Evolutionary conservation across 2,797 vertebrate genomes (phyloP).

Genomic region (Psittacula derbiana): DNA sequence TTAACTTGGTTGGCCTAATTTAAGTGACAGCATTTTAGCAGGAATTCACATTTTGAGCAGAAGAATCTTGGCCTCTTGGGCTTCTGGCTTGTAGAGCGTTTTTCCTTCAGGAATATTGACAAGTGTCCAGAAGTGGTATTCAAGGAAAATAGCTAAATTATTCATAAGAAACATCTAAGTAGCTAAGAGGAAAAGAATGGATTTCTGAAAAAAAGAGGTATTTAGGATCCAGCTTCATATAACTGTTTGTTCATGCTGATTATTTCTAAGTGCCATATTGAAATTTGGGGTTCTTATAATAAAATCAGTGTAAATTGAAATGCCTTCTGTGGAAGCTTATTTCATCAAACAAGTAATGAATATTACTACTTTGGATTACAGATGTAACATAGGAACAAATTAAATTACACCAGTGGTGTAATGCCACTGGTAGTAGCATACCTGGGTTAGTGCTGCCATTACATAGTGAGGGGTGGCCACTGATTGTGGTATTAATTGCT

Average conservation of each 20-base stretch:
- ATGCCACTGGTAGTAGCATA: background rate
- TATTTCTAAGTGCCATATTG: background rate
- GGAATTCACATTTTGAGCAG: background rate
- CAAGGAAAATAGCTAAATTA: background rate
- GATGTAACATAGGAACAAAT: background rate
- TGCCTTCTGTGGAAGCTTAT: background rate
- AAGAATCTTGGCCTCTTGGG: background rate
- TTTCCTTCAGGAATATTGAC: constrained; percentile 21
- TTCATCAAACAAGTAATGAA: background rate
- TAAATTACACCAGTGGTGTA: background rate
- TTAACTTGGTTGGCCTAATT: constrained; percentile 11
- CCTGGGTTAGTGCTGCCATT: background rate
- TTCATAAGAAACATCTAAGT: background rate
- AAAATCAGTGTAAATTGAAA: background rate
- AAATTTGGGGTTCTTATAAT: background rate
- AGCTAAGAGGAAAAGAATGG: background rate
- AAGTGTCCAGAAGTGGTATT: background rate
- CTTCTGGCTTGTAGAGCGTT: background rate
- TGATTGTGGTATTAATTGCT: background rate
- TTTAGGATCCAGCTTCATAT: background rate
- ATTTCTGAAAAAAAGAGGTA: background rate
- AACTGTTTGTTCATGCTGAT: background rate
- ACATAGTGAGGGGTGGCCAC: background rate
- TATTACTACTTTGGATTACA: background rate
- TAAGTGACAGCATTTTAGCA: background rate